Evolutionary conservation across 2,113 vertebrate species (phyloP), one percentile per base, ranked within the genome.

Genomic region (Petromus typicus): DNA sequence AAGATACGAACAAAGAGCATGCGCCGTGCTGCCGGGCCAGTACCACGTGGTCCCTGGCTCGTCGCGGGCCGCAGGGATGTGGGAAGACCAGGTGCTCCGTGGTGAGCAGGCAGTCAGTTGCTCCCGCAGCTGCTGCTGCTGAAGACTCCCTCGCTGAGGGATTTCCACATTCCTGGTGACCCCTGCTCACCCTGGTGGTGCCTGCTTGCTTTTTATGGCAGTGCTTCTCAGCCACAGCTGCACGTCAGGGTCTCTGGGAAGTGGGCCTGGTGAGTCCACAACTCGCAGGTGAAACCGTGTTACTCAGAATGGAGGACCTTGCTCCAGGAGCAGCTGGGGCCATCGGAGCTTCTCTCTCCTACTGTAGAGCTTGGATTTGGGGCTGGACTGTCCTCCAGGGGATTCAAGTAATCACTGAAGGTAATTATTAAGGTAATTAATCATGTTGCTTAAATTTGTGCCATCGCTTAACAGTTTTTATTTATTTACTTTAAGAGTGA

Each of bases 401-500:
- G 34, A 78, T 85, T 57, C n/a, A 78, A 82, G 43, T 86, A 23
- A 56, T 57, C 43, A 30, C 7, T 51, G 30, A 85, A 89, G 5
- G 3, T 20, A 57, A 57, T 57, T 56, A 56, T 63, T 25, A 18
- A 54, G 51, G 23, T n/a, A 75, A 85, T 75, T 76, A 71, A 71
- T 79, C n/a, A 40, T 76, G 51, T 75, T 75, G 23, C 37, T 82
- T 84, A 51, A 16, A 64, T 89, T 43, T 81, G 63, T 63, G 23
- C 37, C 80, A 34, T 78, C 64, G 71, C 82, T 82, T 86, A 64
- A 89, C 89, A 79, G 27, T n/a, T 87, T 4, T 56, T 89, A 67
- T 75, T 92, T 90, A 25, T 67, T 91, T 92, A 32, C 54, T 66
- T 94, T 83, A 56, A 64, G 89, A 27, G 51, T 3, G n/a, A n/a